phyloP scores from a whole-genome alignment of 2,888 invertebrate species.

The Baronia brevicornis region DNA sequence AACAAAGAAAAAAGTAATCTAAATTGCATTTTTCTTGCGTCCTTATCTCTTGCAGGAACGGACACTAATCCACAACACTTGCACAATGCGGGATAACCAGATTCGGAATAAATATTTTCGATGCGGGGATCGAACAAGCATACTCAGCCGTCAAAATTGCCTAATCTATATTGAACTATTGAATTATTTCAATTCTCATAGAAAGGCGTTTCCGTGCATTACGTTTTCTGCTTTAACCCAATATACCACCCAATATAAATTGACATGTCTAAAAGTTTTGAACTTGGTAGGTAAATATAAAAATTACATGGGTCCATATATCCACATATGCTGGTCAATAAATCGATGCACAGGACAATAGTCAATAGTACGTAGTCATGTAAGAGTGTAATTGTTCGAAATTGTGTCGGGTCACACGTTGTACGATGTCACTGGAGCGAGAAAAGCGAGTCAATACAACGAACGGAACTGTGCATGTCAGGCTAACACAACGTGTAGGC shows the following conservation, averaged over 20 bases:
- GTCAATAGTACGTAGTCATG: slow-evolving; percentile 50
- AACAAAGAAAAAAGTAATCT: too few species aligned
- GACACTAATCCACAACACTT: too few species aligned
- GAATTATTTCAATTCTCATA: slow-evolving; percentile 54
- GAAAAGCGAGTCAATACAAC: slow-evolving; percentile 50
- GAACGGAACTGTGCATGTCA: slow-evolving; percentile 65
- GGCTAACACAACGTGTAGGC: slow-evolving; percentile 58
- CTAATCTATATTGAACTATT: too few species aligned
- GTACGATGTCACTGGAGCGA: slow-evolving; percentile 51
- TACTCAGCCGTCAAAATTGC: slow-evolving; percentile 34
- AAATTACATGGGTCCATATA: slow-evolving; percentile 18
- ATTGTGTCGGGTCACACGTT: slow-evolving; percentile 25
- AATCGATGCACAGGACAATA: slow-evolving; percentile 26
- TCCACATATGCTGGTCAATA: not conserved
- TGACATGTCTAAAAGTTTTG: slow-evolving; percentile 21
- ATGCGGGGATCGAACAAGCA: too few species aligned
- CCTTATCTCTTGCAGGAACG: too few species aligned
- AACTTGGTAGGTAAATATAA: slow-evolving; percentile 15
- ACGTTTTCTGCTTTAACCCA: slow-evolving; percentile 48
- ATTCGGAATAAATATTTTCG: too few species aligned
- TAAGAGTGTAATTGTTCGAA: slow-evolving; percentile 45
- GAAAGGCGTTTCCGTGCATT: slow-evolving; percentile 44
- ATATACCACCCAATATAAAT: slow-evolving; percentile 31
- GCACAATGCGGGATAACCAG: too few species aligned
- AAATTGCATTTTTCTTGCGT: too few species aligned